Percentiles rank a stretch among this genome's conserved stretches.
Evolutionary conservation across 2,113 vertebrate species (phyloP).

Genomic region (Sander lucioperca): DNA sequence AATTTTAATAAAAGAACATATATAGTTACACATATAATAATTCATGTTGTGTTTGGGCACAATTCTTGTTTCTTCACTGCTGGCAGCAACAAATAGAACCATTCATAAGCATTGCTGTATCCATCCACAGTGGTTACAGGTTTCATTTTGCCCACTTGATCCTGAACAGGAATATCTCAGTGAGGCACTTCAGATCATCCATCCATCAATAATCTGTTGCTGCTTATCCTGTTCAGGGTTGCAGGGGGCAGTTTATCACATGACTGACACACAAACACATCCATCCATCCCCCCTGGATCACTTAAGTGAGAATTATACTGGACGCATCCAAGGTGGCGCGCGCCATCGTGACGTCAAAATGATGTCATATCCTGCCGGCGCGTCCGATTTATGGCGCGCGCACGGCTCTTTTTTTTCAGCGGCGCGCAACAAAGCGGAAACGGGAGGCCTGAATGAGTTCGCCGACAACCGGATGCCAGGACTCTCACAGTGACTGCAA

Average conservation of each 20-base stretch:
- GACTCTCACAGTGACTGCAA: no score
- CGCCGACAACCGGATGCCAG: no score
- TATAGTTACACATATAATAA: no score
- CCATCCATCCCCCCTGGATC: not conserved
- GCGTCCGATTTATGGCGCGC: no score
- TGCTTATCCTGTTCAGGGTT: not conserved
- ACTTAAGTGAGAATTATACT: no score
- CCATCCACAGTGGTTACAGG: not conserved
- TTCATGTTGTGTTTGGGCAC: not conserved
- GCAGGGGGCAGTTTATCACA: not conserved
- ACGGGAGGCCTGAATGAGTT: no score
- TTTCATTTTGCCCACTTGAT: not conserved
- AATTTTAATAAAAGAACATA: no score
- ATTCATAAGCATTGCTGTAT: not conserved
- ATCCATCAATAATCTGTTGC: not conserved
- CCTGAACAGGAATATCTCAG: not conserved
- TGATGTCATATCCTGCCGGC: no score
- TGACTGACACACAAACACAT: not conserved
- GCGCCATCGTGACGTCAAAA: no score
- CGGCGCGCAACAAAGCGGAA: no score
- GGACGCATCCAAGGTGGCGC: no score
- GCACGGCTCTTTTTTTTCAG: no score
- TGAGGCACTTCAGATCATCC: not conserved
- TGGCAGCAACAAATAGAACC: not conserved
- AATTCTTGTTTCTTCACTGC: not conserved